Evolutionary conservation across 2,888 invertebrate species (phyloP), one percentile per base, ranked within the genome.

Genomic region (Agrotis puta): DNA sequence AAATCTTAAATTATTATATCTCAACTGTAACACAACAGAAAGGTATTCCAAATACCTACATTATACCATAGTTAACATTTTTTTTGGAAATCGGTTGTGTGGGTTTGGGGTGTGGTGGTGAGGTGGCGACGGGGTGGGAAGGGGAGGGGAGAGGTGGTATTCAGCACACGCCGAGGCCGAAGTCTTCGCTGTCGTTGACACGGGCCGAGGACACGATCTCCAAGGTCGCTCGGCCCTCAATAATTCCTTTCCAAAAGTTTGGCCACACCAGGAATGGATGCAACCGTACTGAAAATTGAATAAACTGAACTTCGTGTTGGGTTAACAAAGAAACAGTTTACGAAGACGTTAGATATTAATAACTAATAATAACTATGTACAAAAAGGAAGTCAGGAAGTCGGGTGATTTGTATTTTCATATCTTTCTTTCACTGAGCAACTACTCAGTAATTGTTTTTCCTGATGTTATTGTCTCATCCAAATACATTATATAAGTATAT

Each of bases 181-280:
- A 86, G 87, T 84, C 84, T 87, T 85, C 84, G 91, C 94, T 93
- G 95, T 93, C 95, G 92, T 92, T 95, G 95, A 95, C 95, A 93
- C 92, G 88, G 91, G 87, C 88, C 92, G 93, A 94, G 94, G 95
- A 93, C 94, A 88, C 90, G 65, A 84, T 88, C 85, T 86, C 88
- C 94, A 94, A 95, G 95, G 95, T 95, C 94, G 89, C 88, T 82
- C 81, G 88, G 87, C 84, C 85, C 84, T 86, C 80, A 84, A 74
- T 84, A 87, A 89, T 85, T 86, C 81, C 78, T 86, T 81, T 81
- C 67, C 73, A 70, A 83, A 87, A 87, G 77, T 88, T 87, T 79
- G 69, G 70, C 73, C 58, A 74, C 70, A 72, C 79, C 81, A 85
- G 82, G 83, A 87, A 74, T 86, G 74, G 64, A 85, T 81, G 78